A percentile compares a stretch with the other conserved stretches of the same genome.
Evolutionary conservation across 2,797 vertebrate species (phyloP).

Genomic region (Micropoecilia bifurca): DNA sequence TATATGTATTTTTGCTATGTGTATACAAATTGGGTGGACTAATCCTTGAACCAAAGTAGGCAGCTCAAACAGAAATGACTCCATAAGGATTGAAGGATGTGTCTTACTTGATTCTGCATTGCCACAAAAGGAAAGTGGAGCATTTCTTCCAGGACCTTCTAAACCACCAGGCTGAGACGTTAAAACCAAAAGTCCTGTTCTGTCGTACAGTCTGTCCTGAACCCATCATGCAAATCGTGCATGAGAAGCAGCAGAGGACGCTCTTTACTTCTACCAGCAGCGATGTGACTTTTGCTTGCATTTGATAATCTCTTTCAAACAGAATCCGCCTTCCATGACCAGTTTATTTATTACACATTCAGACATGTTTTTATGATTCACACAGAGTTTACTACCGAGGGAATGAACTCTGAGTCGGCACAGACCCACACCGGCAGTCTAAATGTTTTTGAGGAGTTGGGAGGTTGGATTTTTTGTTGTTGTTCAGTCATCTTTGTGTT

Average conservation of each 20-base stretch:
- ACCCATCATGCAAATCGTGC: neutral
- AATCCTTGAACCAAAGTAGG: neutral
- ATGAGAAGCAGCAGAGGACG: neutral
- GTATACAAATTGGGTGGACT: neutral
- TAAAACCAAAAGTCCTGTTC: neutral
- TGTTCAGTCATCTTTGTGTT: neutral
- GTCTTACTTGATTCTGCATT: neutral
- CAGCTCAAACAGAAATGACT: conserved; percentile 4
- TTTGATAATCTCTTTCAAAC: neutral
- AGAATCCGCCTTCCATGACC: neutral
- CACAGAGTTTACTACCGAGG: neutral
- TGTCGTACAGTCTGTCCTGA: no score
- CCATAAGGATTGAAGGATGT: neutral
- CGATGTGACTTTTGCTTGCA: neutral
- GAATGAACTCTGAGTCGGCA: neutral
- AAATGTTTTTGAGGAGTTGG: neutral
- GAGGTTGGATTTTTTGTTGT: neutral
- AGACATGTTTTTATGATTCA: neutral
- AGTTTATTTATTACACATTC: conserved; percentile 8
- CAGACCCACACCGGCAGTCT: neutral
- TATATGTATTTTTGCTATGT: neutral
- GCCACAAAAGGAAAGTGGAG: neutral
- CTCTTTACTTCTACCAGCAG: neutral
- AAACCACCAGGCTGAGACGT: neutral
- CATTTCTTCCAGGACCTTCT: conserved; percentile 2